Evolutionary conservation across 2,888 invertebrate species (phyloP), one percentile per base, ranked within the genome.

Genomic region (Octodonta nipae): DNA sequence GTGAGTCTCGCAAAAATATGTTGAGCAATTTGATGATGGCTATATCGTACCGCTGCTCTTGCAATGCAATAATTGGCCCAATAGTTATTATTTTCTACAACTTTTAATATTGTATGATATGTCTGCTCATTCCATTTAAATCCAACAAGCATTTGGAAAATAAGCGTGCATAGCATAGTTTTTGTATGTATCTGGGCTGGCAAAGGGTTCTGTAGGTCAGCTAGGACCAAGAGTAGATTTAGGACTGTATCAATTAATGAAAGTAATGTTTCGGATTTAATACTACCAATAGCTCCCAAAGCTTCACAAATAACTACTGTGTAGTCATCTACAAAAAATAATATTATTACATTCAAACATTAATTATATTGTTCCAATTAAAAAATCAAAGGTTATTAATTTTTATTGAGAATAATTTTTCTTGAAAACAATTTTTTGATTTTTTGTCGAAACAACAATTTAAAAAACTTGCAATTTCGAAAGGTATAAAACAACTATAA

Each of bases 61-160:
- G 82, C 88, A 27, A 92, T 79, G 41, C 86, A 71, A 58, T 89
- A 93, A 49, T 83, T 78, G 4, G 81, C 76, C 86, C 89, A 89
- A 3, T 78, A 72, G 49, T 83, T 78, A 0, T 76, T 71, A 16
- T 43, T 51, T 5, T 36, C 33, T 5, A 45, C 40, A 6, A 50
- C 70, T n/a, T 62, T 65, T 34, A 74, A 63, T 28, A 86, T 67
- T 2, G 69, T 66, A 28, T 66, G 61, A 17, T 68, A 60, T 10
- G 75, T 70, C 41, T 70, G 67, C 2, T 64, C 60, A 6, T 78
- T 74, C 62, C 81, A 78, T 27, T 74, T 72, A 38, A 71, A 73
- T 1, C 78, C 78, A 5, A 78, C 74, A 3, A 83, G 67, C 39
- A 80, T 81, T 65, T 89, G 89, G 45, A 88, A 78, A 22, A 88